A percentile compares a stretch with the other conserved stretches of the same genome.
phyloP scores from a whole-genome alignment of 2,797 vertebrate genomes.

The Spinus olivaceus region DNA sequence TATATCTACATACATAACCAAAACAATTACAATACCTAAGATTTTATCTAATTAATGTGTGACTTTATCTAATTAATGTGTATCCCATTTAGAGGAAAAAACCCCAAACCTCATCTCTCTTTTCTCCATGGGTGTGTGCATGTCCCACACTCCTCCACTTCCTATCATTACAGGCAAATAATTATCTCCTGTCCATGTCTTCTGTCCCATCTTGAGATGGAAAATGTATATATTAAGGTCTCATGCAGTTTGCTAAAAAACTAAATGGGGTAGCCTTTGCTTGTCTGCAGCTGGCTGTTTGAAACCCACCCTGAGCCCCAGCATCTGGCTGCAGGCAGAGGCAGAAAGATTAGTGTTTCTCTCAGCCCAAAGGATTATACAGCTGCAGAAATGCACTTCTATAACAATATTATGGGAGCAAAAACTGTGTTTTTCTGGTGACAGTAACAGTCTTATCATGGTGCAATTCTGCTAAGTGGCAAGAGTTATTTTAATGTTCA shows the following conservation, averaged over 20 bases:
- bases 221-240: not conserved
- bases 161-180: not conserved
- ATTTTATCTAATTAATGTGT: not conserved
- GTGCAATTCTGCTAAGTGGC: not conserved
- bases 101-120: not conserved
- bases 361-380: not conserved
- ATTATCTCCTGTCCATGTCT: not conserved
- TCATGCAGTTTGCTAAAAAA: not conserved
- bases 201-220: not conserved
- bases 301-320: not conserved
- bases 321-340: not conserved
- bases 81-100: not conserved
- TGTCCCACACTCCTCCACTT: not conserved
- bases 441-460: not conserved
- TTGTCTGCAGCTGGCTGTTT: not conserved
- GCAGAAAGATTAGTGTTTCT: not conserved
- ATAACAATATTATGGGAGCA: fast-evolving
- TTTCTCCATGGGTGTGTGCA: not conserved
- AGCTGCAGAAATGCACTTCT: not conserved
- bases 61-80: not conserved
- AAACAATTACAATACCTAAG: not conserved
- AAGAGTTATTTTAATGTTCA: not conserved
- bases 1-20: not conserved
- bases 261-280: not conserved
- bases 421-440: not conserved